These are phyloP conservation scores for Hypselothyrea guttata DNA, from an alignment of 2,888 invertebrate species.

Conservation along the genomic window DNA sequence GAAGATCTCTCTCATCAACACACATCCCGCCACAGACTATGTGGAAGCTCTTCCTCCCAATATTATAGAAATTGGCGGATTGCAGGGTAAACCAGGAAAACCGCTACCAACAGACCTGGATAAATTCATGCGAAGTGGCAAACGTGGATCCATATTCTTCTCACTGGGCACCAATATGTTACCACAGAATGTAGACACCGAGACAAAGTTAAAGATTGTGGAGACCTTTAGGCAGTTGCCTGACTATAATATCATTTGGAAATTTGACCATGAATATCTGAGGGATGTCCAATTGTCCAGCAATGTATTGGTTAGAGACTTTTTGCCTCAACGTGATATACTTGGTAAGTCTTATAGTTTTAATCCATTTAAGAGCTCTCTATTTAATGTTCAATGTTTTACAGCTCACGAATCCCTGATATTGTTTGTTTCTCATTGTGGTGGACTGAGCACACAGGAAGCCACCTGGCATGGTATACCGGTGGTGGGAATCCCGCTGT, in stretches of 20 bases:
- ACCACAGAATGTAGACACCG: constrained; percentile 47
- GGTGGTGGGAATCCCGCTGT: constrained; percentile 71
- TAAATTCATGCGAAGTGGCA: constrained; percentile 59
- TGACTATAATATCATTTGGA: constrained; percentile 80
- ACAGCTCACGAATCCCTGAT: constrained; percentile 64
- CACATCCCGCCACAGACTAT: constrained; percentile 68
- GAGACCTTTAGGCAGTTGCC: constrained; percentile 69
- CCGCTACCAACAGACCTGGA: constrained; percentile 69
- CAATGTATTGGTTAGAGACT: constrained; percentile 53
- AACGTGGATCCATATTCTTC: constrained; percentile 76
- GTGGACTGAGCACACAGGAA: constrained; percentile 70
- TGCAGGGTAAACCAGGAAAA: constrained; percentile 68
- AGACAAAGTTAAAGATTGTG: constrained; percentile 51
- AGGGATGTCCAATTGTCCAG: constrained; percentile 43
- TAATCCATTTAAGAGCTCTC: accelerated
- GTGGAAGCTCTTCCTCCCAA: constrained; percentile 73
- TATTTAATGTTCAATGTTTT: background rate
- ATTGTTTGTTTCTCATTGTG: constrained; percentile 71
- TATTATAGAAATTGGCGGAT: constrained; percentile 78
- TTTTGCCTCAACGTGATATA: constrained; percentile 57
- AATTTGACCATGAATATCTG: constrained; percentile 59
- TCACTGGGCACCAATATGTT: constrained; percentile 64
- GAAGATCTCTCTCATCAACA: constrained; percentile 70
- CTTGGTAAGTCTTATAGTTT: constrained; percentile 39
- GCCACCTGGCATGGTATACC: constrained; percentile 74